Conservation (phyloP, 2,113 vertebrate genomes). For the Climacteris rufus region DNA sequence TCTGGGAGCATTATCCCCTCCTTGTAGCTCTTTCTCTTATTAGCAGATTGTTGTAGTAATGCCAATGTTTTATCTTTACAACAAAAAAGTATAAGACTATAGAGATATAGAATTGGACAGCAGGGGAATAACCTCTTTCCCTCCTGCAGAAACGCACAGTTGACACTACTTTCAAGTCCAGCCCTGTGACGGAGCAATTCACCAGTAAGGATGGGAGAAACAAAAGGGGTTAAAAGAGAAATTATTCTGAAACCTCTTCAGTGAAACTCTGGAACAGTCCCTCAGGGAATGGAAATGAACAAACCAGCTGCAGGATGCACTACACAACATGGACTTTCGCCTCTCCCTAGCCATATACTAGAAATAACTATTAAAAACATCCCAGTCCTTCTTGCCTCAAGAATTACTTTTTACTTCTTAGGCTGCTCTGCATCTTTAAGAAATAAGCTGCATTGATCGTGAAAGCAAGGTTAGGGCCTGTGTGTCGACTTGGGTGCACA, state of each 20-base stretch:
- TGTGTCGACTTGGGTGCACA: neutral
- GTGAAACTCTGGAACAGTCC: neutral
- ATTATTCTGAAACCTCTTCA: neutral
- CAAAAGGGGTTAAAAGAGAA: constrained; percentile 13
- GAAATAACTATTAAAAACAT: neutral
- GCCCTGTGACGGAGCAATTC: neutral
- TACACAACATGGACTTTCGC: neutral
- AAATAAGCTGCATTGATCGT: neutral
- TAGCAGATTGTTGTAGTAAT: neutral
- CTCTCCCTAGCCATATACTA: neutral
- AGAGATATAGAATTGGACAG: neutral
- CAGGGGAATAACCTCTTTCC: neutral
- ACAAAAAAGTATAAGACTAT: neutral
- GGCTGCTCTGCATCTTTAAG: neutral
- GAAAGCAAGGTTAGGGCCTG: neutral
- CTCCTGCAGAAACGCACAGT: neutral
- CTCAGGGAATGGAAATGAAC: neutral
- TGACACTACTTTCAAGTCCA: neutral
- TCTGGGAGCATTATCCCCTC: neutral
- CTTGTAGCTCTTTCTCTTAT: neutral
- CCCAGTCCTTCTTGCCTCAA: neutral
- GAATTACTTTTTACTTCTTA: neutral
- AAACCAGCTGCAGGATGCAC: neutral
- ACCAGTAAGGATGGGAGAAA: neutral
- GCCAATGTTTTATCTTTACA: neutral